A percentile compares a stretch with the other conserved stretches of the same genome.
phyloP scores from a whole-genome alignment of 2,888 invertebrate genomes.

The Lasioglossum zephyrum region DNA sequence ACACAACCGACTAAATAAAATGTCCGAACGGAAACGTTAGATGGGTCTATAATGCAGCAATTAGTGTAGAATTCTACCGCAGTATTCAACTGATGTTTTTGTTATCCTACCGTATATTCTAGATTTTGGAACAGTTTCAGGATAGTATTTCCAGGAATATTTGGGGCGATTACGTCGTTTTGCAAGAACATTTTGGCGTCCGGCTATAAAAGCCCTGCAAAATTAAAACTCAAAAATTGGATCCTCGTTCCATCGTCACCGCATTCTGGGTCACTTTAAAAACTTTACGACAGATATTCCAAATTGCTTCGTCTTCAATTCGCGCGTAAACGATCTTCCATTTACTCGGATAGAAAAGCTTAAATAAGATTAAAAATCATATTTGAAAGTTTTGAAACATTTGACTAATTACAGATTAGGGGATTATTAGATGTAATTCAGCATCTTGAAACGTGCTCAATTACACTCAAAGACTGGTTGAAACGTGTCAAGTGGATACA shows the following conservation, averaged over 20 bases:
- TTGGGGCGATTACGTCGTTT: not conserved
- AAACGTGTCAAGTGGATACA: not conserved
- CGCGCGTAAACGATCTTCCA: not conserved
- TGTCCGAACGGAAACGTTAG: not conserved
- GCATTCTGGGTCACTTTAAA: not conserved
- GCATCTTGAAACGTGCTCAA: not conserved
- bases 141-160: not conserved
- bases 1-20: not conserved
- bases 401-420: not conserved
- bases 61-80: not conserved
- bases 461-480: not conserved
- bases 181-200: not conserved
- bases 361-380: not conserved
- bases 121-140: conserved; percentile 7
- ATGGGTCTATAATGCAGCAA: not conserved
- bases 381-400: not conserved
- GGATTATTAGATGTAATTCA: not conserved
- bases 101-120: not conserved
- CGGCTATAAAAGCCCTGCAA: not conserved
- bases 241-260: not conserved
- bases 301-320: not conserved
- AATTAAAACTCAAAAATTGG: not conserved
- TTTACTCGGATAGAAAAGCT: not conserved
- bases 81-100: not conserved
- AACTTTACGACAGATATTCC: not conserved